These are phyloP conservation scores for Bubo blakistoni DNA, from an alignment of 2,113 vertebrate genomes.

Conservation along the genomic window DNA sequence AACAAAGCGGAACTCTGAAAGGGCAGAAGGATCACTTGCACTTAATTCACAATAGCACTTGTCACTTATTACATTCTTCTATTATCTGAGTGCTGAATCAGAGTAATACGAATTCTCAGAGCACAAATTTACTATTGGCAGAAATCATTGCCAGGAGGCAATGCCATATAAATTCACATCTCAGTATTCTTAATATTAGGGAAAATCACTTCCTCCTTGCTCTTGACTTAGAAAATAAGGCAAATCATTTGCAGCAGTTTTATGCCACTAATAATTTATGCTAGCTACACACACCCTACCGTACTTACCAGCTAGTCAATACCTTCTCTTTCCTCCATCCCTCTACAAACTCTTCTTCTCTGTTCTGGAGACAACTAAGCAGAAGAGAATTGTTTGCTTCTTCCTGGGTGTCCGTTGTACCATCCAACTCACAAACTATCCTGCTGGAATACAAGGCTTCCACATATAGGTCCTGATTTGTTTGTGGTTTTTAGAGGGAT, in stretches of 20 bases:
- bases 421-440: background rate
- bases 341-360: background rate
- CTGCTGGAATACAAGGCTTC: background rate
- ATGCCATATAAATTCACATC: background rate
- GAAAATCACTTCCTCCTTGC: background rate
- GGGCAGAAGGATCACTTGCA: background rate
- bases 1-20: background rate
- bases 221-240: background rate
- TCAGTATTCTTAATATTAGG: background rate
- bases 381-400: background rate
- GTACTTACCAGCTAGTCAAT: background rate
- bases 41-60: background rate
- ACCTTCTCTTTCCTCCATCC: background rate
- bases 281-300: fast-evolving
- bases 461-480: background rate
- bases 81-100: background rate
- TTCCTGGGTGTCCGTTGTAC: background rate
- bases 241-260: background rate
- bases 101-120: background rate
- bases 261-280: background rate
- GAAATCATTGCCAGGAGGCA: background rate
- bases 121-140: background rate
- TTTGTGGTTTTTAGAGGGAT: background rate
- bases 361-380: background rate
- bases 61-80: background rate